These are phyloP conservation scores for Rugalucina vietnamica DNA, from an alignment of 2,888 invertebrate species.

Conservation along the genomic window DNA sequence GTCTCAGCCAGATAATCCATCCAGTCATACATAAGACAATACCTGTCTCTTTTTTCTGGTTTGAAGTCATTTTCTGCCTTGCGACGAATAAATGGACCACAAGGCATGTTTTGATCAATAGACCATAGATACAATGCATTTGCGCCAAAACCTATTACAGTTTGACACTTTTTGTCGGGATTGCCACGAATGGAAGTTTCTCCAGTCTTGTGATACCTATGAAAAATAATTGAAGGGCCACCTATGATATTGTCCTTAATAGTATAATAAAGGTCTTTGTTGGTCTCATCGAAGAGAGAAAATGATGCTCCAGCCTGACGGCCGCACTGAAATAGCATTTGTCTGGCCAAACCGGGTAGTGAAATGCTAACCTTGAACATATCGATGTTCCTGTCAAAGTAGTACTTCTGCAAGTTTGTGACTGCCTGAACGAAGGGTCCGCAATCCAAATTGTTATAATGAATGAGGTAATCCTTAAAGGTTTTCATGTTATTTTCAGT, in stretches of 20 bases:
- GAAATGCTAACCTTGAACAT: constrained; percentile 42
- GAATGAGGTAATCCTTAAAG: constrained; percentile 31
- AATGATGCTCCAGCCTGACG: constrained; percentile 14
- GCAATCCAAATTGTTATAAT: constrained; percentile 42
- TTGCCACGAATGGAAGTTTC: constrained; percentile 28
- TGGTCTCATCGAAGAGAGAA: constrained; percentile 26
- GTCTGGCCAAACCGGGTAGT: constrained; percentile 42
- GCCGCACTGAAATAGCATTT: constrained; percentile 34
- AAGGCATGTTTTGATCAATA: constrained; percentile 46
- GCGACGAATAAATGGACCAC: constrained; percentile 41
- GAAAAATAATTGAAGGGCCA: constrained; percentile 38
- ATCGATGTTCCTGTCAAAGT: constrained; percentile 30
- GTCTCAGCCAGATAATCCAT: constrained; percentile 34
- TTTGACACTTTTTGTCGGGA: constrained; percentile 26
- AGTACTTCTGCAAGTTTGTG: constrained; percentile 24
- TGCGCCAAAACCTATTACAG: constrained; percentile 43
- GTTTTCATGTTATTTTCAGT: constrained; percentile 31
- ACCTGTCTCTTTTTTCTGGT: constrained; percentile 40
- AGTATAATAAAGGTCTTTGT: constrained; percentile 26
- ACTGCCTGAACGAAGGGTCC: constrained; percentile 35
- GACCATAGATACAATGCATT: constrained; percentile 51
- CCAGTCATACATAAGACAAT: constrained; percentile 39
- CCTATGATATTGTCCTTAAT: constrained; percentile 39
- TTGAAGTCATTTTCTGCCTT: constrained; percentile 37
- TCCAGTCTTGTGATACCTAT: constrained; percentile 26